Base-by-base conservation (phyloP, 2,888 invertebrate species). In the Pammene fasciana region DNA sequence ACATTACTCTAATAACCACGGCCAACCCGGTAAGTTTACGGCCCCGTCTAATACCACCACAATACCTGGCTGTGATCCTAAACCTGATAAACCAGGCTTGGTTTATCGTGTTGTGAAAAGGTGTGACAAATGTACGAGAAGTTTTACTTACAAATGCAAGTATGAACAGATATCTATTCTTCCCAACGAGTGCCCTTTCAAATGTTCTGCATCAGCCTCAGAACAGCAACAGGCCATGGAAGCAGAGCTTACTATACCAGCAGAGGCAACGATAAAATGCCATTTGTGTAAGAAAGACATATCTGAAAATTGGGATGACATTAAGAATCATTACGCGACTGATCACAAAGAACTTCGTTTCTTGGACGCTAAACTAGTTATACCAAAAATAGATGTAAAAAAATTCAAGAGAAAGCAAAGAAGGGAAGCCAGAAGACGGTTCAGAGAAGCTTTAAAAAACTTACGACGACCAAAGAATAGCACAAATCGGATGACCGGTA, bases 151-250 rank as follows among this genome's bases (percentile, higher is more conserved):
- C 71, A 85, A 83, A 77, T 89, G 89, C 73, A 81, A 79, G 70
- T 85, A 82, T 74, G 79, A 81, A 65, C 83, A 88, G 65, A 89
- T 90, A 67, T 73, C 78, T 36, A 73, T 76, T 66, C 75, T 90
- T 34, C 88, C 89, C 1, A 86, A 78, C 72, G 81, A 86, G 73
- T 90, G 90, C 68, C 90, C 90, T n/a, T 86, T 80, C 70, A 85
- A 83, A 75, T 90, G 90, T 77, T 71, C 79, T 50, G 73, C 79
- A 62, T 71, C 76, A 41, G 71, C 73, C 56, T 65, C 34, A 34
- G 43, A n/a, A 11, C 50, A 48, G n/a, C 34, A 34, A 45, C 70
- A 59, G 55, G 50, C 72, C 36, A 72, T 72, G 64, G 71, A 68
- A 61, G 26, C 64, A 46, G 54, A 54, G 13, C 16, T 26, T 11